These are phyloP conservation scores for Cactoblastis cactorum DNA, from an alignment of 2,888 invertebrate species.

Conservation along the genomic window DNA sequence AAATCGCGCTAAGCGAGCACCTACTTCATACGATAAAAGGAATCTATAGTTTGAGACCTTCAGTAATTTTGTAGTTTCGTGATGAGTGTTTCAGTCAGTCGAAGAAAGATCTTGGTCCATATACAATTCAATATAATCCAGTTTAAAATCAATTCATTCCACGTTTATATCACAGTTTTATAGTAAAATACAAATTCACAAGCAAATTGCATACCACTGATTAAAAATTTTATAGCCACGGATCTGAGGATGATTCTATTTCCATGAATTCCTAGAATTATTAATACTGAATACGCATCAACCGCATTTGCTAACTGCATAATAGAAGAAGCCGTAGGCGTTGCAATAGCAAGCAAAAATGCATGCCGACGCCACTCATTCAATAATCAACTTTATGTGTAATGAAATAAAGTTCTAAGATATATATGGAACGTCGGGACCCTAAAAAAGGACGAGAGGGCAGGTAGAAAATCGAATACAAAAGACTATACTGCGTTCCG, in stretches of 20 bases:
- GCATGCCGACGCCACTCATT: conserved; percentile 12
- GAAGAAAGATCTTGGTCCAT: too few relatives aligned
- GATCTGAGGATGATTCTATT: background rate
- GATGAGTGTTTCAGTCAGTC: too few relatives aligned
- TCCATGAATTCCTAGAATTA: conserved; percentile 6
- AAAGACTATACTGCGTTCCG: conserved; percentile 60
- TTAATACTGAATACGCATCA: conserved; percentile 8
- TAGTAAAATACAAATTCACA: too few relatives aligned
- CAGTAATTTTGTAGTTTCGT: too few relatives aligned
- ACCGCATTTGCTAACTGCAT: conserved; percentile 17
- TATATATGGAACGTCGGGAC: conserved; percentile 42
- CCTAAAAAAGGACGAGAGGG: conserved; percentile 60
- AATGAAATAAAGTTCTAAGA: conserved; percentile 25
- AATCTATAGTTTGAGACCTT: too few relatives aligned
- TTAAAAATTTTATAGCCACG: too few relatives aligned
- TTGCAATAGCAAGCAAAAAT: conserved; percentile 33
- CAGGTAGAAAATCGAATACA: conserved; percentile 72
- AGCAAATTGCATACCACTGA: too few relatives aligned
- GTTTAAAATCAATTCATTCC: too few relatives aligned
- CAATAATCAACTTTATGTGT: conserved; percentile 31
- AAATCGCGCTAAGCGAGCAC: too few relatives aligned
- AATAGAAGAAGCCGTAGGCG: conserved; percentile 34
- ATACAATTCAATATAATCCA: too few relatives aligned
- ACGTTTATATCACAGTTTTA: too few relatives aligned
- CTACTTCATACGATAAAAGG: too few relatives aligned